Percentiles rank a stretch among this genome's conserved stretches.
Evolutionary conservation across 2,888 invertebrate genomes (phyloP).

Genomic region (Callinectes sapidus): DNA sequence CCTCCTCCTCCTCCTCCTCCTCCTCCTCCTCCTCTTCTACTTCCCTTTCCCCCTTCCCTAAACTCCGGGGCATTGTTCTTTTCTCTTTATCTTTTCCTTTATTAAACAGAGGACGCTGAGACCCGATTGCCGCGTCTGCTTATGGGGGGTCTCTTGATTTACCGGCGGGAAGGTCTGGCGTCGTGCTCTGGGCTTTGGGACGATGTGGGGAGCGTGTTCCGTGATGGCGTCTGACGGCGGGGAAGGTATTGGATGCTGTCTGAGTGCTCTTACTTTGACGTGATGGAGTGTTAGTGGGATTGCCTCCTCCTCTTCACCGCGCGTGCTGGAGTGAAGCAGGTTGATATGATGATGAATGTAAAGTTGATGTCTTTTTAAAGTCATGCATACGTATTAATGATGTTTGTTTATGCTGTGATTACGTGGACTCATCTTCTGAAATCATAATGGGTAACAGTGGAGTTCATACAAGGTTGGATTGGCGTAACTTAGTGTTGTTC

Average conservation of each 20-base stretch:
- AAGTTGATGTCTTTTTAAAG: too few relatives aligned
- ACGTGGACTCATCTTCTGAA: too few relatives aligned
- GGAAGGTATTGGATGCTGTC: neutral
- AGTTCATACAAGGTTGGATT: too few relatives aligned
- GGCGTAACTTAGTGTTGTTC: too few relatives aligned
- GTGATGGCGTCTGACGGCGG: neutral
- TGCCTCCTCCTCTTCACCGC: neutral
- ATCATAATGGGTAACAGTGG: too few relatives aligned
- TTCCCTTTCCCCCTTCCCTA: neutral
- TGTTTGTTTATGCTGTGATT: too few relatives aligned
- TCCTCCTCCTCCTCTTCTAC: neutral
- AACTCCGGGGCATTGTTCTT: conserved; percentile 10
- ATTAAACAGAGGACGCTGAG: conserved; percentile 8
- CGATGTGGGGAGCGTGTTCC: neutral
- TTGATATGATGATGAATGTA: too few relatives aligned
- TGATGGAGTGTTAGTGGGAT: neutral
- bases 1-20: conserved; percentile 23
- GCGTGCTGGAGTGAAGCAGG: neutral
- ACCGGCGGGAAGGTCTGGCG: neutral
- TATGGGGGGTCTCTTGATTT: conserved; percentile 18
- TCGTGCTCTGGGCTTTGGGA: neutral
- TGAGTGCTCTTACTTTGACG: neutral
- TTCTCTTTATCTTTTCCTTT: conserved; percentile 18
- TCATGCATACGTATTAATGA: too few relatives aligned
- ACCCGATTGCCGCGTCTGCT: conserved; percentile 17